Conservation (phyloP, 2,888 invertebrate genomes). For the Graphium colonna region DNA sequence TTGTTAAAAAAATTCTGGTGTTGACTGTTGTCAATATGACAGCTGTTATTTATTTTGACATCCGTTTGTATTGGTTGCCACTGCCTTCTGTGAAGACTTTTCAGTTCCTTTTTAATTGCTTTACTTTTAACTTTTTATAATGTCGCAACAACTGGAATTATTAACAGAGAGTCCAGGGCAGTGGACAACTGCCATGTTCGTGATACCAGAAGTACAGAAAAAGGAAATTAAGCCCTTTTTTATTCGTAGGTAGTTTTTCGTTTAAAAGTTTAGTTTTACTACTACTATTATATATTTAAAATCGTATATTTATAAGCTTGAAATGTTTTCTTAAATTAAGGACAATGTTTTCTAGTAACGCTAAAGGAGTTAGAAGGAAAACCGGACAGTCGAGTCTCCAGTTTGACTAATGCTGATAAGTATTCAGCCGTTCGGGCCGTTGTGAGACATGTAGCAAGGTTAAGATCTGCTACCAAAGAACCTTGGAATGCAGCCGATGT, state of each 20-base stretch:
- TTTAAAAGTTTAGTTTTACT: too few species aligned
- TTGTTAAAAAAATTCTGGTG: too few species aligned
- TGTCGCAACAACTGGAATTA: conserved; percentile 69
- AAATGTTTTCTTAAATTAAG: too few species aligned
- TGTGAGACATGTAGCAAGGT: conserved; percentile 55
- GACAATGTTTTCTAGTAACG: conserved; percentile 49
- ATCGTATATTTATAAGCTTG: too few species aligned
- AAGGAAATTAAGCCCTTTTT: conserved; percentile 73
- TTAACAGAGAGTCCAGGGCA: conserved; percentile 59
- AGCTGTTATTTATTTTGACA: too few species aligned
- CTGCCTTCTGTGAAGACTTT: too few species aligned
- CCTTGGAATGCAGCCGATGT: conserved; percentile 54
- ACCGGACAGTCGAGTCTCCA: conserved; percentile 62
- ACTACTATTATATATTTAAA: too few species aligned
- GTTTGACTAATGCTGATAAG: conserved; percentile 61
- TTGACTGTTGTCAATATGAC: too few species aligned
- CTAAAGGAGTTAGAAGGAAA: conserved; percentile 68
- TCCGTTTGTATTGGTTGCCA: too few species aligned
- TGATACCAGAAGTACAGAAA: conserved; percentile 66
- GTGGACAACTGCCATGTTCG: conserved; percentile 53
- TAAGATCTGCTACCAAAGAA: conserved; percentile 49
- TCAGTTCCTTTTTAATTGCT: too few species aligned
- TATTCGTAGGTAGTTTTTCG: conserved; percentile 63
- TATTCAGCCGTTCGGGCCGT: conserved; percentile 64
- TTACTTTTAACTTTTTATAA: conserved; percentile 28